Evolutionary conservation across 2,888 invertebrate genomes (phyloP).

Genomic region (Dicyrtoma fusca): DNA sequence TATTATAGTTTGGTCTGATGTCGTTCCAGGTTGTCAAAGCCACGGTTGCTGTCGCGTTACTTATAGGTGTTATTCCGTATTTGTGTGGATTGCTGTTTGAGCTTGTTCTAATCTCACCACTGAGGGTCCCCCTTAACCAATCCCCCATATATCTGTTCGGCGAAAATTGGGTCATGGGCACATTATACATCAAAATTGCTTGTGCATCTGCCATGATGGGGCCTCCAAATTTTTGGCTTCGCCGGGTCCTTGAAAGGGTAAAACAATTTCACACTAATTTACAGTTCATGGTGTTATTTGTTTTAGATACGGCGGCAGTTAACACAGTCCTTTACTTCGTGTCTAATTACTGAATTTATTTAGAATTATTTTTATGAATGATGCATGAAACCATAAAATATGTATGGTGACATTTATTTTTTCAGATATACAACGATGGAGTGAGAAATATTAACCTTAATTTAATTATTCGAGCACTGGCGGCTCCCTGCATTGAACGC

Average conservation of each 20-base stretch:
- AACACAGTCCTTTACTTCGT: too few relatives aligned
- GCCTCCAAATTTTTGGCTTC: slow-evolving; percentile 88
- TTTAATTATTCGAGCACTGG: slow-evolving; percentile 81
- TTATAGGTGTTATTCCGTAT: slow-evolving; percentile 88
- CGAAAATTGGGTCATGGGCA: slow-evolving; percentile 90
- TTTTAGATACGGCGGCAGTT: too few relatives aligned
- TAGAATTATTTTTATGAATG: too few relatives aligned
- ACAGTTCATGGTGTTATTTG: too few relatives aligned
- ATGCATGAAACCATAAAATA: too few relatives aligned
- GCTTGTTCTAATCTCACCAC: slow-evolving; percentile 85
- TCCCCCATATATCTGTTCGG: slow-evolving; percentile 67
- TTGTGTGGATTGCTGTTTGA: slow-evolving; percentile 91
- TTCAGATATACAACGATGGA: slow-evolving; percentile 83
- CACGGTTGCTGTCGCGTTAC: slow-evolving; percentile 68
- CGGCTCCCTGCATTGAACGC: slow-evolving; percentile 84
- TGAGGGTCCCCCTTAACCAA: slow-evolving; percentile 88
- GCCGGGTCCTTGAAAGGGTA: slow-evolving; percentile 83
- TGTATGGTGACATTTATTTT: slow-evolving; percentile 44
- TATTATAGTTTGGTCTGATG: slow-evolving; percentile 39
- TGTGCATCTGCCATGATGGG: slow-evolving; percentile 98
- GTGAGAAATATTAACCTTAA: slow-evolving; percentile 87
- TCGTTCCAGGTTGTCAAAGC: slow-evolving; percentile 70
- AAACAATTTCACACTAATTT: not conserved
- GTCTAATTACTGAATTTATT: too few relatives aligned
- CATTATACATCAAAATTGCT: slow-evolving; percentile 95